Evolutionary conservation across 1,140 invertebrate species (phyloP).

Genomic region (Saxidomus purpurata): DNA sequence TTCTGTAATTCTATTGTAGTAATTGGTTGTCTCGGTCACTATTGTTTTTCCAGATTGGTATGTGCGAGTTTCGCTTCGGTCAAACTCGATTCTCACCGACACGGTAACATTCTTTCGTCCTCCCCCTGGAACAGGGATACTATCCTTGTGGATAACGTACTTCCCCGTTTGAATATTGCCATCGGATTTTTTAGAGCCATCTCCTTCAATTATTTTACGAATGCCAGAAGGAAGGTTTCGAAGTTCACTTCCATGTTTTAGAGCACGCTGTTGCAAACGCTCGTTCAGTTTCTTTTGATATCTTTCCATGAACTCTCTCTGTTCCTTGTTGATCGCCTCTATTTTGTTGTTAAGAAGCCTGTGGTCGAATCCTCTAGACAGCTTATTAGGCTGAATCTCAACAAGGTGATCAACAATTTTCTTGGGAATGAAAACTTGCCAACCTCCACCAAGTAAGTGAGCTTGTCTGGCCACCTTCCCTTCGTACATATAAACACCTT

Average conservation of each 20-base stretch:
- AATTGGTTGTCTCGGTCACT: neutral
- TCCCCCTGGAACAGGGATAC: neutral
- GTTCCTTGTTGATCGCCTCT: neutral
- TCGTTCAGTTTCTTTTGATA: neutral
- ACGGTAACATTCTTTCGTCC: neutral
- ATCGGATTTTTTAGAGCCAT: neutral
- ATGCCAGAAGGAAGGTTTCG: neutral
- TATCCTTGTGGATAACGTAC: neutral
- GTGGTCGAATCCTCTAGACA: neutral
- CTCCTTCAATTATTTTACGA: neutral
- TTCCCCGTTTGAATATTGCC: neutral
- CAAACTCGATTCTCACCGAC: conserved; percentile 1
- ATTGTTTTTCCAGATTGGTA: neutral
- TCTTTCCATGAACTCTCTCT: neutral
- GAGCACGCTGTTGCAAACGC: neutral
- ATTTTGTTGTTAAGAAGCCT: neutral
- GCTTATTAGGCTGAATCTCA: neutral
- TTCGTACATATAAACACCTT: conserved; percentile 19
- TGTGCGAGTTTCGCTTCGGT: neutral
- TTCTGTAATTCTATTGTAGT: conserved; percentile 23
- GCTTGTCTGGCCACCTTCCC: neutral
- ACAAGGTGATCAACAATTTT: neutral
- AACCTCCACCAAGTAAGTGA: neutral
- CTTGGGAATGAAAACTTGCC: conserved; percentile 5
- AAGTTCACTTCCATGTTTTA: neutral